A percentile compares a stretch with the other conserved stretches of the same genome.
Conservation (phyloP, 35 echinoderm and acorn worm genomes). For the Eucidaris tribuloides region DNA sequence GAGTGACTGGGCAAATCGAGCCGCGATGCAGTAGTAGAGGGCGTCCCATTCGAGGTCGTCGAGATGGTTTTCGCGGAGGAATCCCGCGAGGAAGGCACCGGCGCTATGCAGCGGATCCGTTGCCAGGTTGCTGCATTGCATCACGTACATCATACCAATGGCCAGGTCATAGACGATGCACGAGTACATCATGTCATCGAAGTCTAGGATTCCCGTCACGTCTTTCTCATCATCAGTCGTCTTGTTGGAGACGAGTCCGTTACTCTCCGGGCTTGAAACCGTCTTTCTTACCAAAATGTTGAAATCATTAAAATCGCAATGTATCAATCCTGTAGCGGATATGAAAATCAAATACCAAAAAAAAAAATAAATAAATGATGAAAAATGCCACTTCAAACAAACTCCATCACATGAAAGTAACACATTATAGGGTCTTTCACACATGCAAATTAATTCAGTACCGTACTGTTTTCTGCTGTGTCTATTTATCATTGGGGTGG, state of each 20-base stretch:
- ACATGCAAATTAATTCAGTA: too few relatives aligned
- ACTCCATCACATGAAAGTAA: too few relatives aligned
- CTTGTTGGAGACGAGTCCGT: background rate
- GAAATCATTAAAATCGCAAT: conserved; percentile 40
- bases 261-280: background rate
- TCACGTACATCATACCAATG: background rate
- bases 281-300: conserved; percentile 30
- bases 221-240: background rate
- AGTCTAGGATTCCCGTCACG: conserved; percentile 38
- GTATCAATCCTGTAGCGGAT: conserved; percentile 56
- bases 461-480: too few relatives aligned
- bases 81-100: conserved; percentile 27
- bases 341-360: too few relatives aligned
- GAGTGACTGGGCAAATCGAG: conserved; percentile 7
- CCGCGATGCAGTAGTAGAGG: conserved; percentile 46
- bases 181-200: conserved; percentile 25
- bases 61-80: conserved; percentile 1
- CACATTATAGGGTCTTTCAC: too few relatives aligned
- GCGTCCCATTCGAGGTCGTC: background rate
- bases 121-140: background rate
- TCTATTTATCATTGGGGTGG: too few relatives aligned
- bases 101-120: background rate
- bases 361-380: too few relatives aligned
- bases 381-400: too few relatives aligned
- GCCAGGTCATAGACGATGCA: conserved; percentile 36